Percentiles rank a stretch among this genome's conserved stretches.
Conservation (phyloP, 2,888 invertebrate species). For the Hypomecis atomaria region DNA sequence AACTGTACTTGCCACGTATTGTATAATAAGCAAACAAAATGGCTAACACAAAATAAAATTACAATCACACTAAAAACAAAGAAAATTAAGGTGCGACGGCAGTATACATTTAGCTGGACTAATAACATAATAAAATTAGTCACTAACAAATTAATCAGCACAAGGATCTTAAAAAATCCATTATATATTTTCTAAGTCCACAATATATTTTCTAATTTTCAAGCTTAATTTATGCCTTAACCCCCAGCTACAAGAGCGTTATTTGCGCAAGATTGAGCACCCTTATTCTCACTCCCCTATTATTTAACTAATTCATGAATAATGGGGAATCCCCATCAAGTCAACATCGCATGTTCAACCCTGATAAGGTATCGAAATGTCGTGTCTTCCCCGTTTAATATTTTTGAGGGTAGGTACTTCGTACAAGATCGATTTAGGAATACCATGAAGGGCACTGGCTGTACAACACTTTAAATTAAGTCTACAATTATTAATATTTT, state of each 20-base stretch:
- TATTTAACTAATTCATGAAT: constrained; percentile 58
- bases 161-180: neutral
- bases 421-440: too few relatives aligned
- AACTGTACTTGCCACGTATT: too few relatives aligned
- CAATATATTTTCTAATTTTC: neutral
- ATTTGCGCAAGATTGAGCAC: constrained; percentile 32
- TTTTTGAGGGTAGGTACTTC: too few relatives aligned
- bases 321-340: constrained; percentile 58
- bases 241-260: neutral
- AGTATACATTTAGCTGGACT: neutral
- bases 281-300: constrained; percentile 46
- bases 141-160: neutral
- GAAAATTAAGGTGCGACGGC: too few relatives aligned
- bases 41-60: too few relatives aligned
- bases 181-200: too few relatives aligned
- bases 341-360: constrained; percentile 41
- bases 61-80: too few relatives aligned
- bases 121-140: neutral
- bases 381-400: constrained; percentile 14
- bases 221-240: constrained; percentile 6
- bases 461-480: too few relatives aligned
- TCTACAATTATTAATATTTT: too few relatives aligned
- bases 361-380: constrained; percentile 21
- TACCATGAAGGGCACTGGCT: too few relatives aligned
- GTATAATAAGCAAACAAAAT: too few relatives aligned